Conservation (phyloP, 2,888 invertebrate species). For the Apodemia hepburni region DNA sequence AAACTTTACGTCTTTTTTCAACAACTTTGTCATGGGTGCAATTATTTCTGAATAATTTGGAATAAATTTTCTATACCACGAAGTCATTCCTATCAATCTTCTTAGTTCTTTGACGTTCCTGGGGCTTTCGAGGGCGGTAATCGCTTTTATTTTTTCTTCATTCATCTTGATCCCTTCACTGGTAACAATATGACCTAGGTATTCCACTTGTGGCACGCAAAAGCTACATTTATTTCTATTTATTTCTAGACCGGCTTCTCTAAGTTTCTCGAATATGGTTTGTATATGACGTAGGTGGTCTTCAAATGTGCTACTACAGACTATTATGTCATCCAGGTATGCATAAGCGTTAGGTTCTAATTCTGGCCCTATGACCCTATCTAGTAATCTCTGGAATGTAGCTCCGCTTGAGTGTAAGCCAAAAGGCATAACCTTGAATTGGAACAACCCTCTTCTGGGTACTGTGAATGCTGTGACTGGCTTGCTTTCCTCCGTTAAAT, state of each 20-base stretch:
- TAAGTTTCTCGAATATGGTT: constrained; percentile 16
- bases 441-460: constrained; percentile 26
- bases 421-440: constrained; percentile 28
- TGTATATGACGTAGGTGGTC: constrained; percentile 23
- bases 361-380: constrained; percentile 20
- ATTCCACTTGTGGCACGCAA: constrained; percentile 21
- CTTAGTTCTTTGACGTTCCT: constrained; percentile 27
- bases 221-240: constrained; percentile 28
- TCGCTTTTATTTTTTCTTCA: constrained; percentile 28
- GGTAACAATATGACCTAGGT: constrained; percentile 28
- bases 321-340: constrained; percentile 29
- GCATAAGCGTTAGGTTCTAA: constrained; percentile 26
- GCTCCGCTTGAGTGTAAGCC: constrained; percentile 24
- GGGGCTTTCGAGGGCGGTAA: constrained; percentile 31
- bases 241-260: constrained; percentile 25
- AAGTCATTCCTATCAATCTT: constrained; percentile 29
- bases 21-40: constrained; percentile 20
- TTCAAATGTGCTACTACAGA: constrained; percentile 22
- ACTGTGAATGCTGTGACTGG: constrained; percentile 27
- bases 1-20: constrained; percentile 20
- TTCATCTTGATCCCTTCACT: constrained; percentile 27
- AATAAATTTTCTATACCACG: constrained; percentile 19
- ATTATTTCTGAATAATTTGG: constrained; percentile 25
- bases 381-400: constrained; percentile 23
- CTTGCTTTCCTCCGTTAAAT: constrained; percentile 26